phyloP scores from a whole-genome alignment of 2,797 vertebrate species.

The Heteromormyrus szaboi region DNA sequence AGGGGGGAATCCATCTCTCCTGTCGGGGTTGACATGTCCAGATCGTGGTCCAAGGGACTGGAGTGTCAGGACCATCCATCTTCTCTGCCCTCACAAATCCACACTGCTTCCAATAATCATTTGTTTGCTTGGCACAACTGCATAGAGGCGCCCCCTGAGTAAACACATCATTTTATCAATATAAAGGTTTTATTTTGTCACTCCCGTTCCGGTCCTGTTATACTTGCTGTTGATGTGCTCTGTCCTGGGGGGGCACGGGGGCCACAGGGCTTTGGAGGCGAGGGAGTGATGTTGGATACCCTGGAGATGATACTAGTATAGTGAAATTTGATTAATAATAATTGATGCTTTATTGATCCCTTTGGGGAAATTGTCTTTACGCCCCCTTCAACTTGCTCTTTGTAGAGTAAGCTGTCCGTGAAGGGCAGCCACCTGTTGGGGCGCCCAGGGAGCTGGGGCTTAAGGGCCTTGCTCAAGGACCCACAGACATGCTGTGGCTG shows the following conservation, averaged over 20 bases:
- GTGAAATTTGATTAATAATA: neutral
- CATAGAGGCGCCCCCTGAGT: neutral
- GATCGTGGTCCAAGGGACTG: neutral
- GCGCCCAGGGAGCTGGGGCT: too few relatives aligned
- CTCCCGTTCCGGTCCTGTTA: neutral
- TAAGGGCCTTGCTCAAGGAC: neutral
- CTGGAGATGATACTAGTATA: neutral
- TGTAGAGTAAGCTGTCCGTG: neutral
- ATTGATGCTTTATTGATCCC: neutral
- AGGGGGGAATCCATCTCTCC: neutral
- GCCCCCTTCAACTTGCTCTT: neutral
- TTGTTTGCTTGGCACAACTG: neutral
- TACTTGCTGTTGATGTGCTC: neutral
- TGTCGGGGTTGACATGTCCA: neutral
- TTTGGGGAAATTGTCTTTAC: neutral
- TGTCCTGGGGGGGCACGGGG: neutral
- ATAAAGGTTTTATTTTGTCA: neutral
- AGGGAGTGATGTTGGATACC: neutral
- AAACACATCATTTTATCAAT: neutral
- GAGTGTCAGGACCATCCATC: neutral
- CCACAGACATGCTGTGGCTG: neutral
- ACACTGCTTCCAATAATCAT: neutral
- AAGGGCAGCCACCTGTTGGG: neutral
- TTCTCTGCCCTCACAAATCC: neutral
- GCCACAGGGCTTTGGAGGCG: neutral